Base-by-base conservation (phyloP, 2,113 vertebrate genomes). In the Falco punctatus region DNA sequence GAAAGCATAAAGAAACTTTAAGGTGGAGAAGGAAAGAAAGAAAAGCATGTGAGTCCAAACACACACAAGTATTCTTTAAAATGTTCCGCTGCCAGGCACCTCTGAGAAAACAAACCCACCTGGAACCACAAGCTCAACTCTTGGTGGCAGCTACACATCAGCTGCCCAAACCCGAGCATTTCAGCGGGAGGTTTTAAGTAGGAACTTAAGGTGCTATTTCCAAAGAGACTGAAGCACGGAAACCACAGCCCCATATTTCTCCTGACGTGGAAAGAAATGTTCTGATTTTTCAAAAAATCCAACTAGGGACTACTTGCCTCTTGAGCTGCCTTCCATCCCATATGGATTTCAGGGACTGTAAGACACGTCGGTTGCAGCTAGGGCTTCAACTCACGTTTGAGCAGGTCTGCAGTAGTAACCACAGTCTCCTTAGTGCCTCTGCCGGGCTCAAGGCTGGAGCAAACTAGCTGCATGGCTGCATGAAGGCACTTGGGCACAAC, bases 221-320 rank as follows among this genome's bases (percentile, higher is more conserved):
- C 61, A 71, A 73, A 27, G 27, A 40, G 9, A 28, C 14, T 5
- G 1, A 71, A 71, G 32, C 19, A 40, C 15, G 52, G 46, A 69
- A 38, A 64, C 27, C 32, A 65, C 86, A 15, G 24, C 32, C 16
- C 2, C 0, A 0, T 15, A 20, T 40, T 22, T 86, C n/a, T 77
- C 10, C 66, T 59, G 23, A 14, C 8, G 4, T 16, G 6, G 62
- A 59, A 44, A 13, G 18, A 86, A 83, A 14, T 13, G 15, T 38
- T 67, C 33, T 75, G 44, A 52, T 75, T 81, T 67, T 48, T 58
- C 5, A 79, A 62, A 71, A 80, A 59, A 18, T 32, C 26, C 42
- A 77, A 0, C 40, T 28, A 67, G 8, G 88, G 40, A 15, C 66
- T 30, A 14, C 9, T 42, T 65, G 38, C 9, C 32, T 24, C 54